phyloP scores from a whole-genome alignment of 30 jellyfish, hydroid and myxozoan species.

The Euphysa ruthae region DNA sequence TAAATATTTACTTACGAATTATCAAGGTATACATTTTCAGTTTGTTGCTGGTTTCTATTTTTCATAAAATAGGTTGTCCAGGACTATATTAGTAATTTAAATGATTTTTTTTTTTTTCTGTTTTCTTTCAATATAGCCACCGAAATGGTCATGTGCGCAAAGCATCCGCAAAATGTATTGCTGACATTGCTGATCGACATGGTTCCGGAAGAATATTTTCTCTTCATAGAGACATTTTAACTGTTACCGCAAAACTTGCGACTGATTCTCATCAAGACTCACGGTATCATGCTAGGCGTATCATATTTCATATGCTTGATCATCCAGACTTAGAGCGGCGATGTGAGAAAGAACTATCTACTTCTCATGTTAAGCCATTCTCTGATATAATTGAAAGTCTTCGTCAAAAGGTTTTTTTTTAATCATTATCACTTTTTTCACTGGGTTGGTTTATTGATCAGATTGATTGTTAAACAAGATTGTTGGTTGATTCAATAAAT shows the following conservation, averaged over 20 bases:
- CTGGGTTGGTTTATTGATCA: no score
- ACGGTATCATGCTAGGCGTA: slow-evolving; percentile 87
- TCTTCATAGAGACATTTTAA: slow-evolving; percentile 62
- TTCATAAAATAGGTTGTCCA: no score
- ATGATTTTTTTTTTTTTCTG: no score
- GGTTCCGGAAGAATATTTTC: slow-evolving; percentile 72
- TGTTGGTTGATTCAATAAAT: no score
- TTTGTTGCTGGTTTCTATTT: no score
- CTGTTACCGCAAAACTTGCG: slow-evolving; percentile 81
- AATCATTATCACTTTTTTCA: not conserved
- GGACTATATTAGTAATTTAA: no score
- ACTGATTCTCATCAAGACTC: slow-evolving; percentile 84
- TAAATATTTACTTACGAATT: no score
- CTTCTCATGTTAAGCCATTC: slow-evolving; percentile 66
- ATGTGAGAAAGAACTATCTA: slow-evolving; percentile 53
- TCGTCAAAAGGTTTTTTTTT: slow-evolving; percentile 46
- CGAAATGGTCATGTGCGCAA: slow-evolving; percentile 86
- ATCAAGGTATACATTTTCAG: no score
- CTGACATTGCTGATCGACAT: slow-evolving; percentile 75
- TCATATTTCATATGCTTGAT: slow-evolving; percentile 48
- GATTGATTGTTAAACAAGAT: no score
- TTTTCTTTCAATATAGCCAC: slow-evolving; percentile 48
- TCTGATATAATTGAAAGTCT: slow-evolving; percentile 68
- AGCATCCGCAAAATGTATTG: slow-evolving; percentile 59
- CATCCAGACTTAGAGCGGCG: slow-evolving; percentile 75